phyloP scores from a whole-genome alignment of 92 coral and sea anemone species.

The Blastomussa wellsi region DNA sequence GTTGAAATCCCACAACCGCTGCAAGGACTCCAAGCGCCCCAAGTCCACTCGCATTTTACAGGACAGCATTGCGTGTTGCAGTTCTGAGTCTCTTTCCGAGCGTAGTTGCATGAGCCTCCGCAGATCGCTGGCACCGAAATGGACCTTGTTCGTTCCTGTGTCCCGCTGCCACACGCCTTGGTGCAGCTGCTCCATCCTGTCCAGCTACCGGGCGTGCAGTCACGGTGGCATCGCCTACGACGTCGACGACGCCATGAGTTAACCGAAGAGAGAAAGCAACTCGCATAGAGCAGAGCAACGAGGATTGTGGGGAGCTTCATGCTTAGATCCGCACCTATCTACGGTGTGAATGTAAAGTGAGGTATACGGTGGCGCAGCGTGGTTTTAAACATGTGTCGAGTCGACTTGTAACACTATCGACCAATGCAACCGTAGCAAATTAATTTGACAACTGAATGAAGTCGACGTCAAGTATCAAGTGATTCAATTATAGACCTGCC shows the following conservation, averaged over 20 bases:
- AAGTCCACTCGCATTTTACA: constrained; percentile 53
- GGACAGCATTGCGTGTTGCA: constrained; percentile 54
- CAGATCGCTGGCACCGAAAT: constrained; percentile 33
- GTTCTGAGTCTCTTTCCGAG: constrained; percentile 4
- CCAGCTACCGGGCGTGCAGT: constrained; percentile 58
- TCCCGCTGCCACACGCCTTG: constrained; percentile 50
- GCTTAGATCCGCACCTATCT: not conserved
- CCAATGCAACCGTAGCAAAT: no score
- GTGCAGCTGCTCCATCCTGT: constrained; percentile 53
- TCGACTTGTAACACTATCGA: no score
- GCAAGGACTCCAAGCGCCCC: constrained; percentile 70
- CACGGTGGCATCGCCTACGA: constrained; percentile 51
- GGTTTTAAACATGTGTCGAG: not conserved
- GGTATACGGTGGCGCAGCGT: not conserved
- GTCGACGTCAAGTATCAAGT: no score
- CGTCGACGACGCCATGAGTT: constrained; percentile 42
- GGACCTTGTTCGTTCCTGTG: constrained; percentile 34
- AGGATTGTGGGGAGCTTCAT: constrained; percentile 21
- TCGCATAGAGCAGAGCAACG: not conserved
- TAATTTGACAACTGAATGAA: no score
- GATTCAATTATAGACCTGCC: no score
- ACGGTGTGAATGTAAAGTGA: not conserved
- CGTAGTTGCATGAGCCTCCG: constrained; percentile 46
- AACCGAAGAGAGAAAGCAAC: constrained; percentile 15
- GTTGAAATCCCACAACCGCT: constrained; percentile 73